Percentiles rank a stretch among this genome's conserved stretches.
Conservation (phyloP, 2,797 vertebrate species). For the Muscicapa comitata region DNA sequence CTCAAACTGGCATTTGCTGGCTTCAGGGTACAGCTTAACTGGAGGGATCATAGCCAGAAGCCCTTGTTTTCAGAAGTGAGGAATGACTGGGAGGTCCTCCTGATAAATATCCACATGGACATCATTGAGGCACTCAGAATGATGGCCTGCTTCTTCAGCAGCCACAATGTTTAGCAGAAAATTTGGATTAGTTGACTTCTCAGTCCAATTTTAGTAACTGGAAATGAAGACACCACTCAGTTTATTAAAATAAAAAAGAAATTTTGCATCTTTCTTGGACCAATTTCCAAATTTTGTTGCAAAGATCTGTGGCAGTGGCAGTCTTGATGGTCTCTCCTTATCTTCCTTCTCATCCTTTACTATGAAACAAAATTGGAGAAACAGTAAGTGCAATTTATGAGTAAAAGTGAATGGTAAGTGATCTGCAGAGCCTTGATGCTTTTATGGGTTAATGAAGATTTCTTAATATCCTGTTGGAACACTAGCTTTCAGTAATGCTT, state of each 20-base stretch:
- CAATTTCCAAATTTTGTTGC: background rate
- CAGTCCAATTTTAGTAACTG: background rate
- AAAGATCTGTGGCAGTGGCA: background rate
- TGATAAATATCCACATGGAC: background rate
- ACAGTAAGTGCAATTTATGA: background rate
- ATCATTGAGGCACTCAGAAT: background rate
- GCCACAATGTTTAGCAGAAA: background rate
- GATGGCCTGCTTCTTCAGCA: background rate
- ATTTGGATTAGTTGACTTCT: background rate
- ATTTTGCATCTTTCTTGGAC: background rate
- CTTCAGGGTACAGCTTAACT: background rate
- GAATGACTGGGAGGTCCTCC: background rate
- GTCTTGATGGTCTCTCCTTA: background rate
- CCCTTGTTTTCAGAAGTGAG: background rate
- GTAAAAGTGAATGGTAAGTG: background rate
- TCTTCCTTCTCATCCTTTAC: background rate
- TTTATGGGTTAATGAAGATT: background rate
- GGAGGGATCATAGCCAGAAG: background rate
- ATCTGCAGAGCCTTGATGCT: background rate
- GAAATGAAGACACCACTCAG: background rate
- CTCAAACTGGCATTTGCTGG: background rate
- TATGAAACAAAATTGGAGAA: background rate
- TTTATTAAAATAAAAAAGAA: background rate
- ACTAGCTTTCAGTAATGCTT: background rate
- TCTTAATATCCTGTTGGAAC: background rate